phyloP scores from a whole-genome alignment of 2,888 invertebrate genomes.

The Argyresthia goedartella region DNA sequence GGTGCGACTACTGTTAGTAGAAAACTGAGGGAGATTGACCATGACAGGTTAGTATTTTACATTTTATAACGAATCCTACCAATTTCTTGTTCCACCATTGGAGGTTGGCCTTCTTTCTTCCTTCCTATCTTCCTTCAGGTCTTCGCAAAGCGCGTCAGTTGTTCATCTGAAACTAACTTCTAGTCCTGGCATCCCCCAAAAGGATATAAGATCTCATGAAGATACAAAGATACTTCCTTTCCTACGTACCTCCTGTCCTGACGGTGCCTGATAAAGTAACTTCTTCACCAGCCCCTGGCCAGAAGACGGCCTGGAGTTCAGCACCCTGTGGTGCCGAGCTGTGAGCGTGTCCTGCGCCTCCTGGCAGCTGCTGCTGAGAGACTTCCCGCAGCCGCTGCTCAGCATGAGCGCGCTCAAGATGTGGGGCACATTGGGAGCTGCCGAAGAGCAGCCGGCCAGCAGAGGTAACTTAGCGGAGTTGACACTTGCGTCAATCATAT shows the following conservation, averaged over 20 bases:
- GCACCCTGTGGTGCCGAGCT: slow-evolving; percentile 93
- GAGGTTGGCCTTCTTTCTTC: too few species aligned
- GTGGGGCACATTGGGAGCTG: slow-evolving; percentile 92
- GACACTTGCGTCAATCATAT: too few species aligned
- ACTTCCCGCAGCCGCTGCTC: slow-evolving; percentile 95
- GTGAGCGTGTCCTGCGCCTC: slow-evolving; percentile 85
- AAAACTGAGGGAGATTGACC: slow-evolving; percentile 85
- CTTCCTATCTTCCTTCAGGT: too few species aligned
- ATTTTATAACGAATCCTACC: too few species aligned
- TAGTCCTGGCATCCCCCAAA: too few species aligned
- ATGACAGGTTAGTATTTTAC: slow-evolving; percentile 71
- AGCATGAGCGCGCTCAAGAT: slow-evolving; percentile 85
- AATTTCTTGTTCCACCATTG: too few species aligned
- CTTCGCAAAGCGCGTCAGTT: too few species aligned
- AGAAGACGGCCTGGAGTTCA: slow-evolving; percentile 89
- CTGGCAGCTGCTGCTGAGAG: slow-evolving; percentile 91
- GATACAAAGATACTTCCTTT: too few species aligned
- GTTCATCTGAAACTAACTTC: too few species aligned
- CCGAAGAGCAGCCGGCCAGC: slow-evolving; percentile 85
- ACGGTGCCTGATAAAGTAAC: background rate
- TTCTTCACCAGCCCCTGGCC: slow-evolving; percentile 82
- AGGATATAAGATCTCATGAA: too few species aligned
- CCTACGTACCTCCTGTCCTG: too few species aligned
- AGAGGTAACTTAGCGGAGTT: slow-evolving; percentile 44
- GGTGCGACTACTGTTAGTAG: slow-evolving; percentile 81